phyloP scores from a whole-genome alignment of 2,888 invertebrate genomes.

The Synergus itoensis region DNA sequence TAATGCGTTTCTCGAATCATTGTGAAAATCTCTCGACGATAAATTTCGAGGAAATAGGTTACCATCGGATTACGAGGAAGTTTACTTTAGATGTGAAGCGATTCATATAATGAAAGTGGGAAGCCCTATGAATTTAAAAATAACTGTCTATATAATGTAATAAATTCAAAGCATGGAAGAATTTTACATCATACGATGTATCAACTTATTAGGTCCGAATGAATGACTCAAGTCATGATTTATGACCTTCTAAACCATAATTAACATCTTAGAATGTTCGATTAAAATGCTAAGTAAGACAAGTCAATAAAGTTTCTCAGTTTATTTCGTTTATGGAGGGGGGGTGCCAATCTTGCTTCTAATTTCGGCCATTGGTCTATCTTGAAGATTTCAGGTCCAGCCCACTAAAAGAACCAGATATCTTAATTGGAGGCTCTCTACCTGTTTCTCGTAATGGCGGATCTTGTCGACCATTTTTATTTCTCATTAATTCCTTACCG shows the following conservation, averaged over 20 bases:
- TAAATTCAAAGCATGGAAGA: not conserved
- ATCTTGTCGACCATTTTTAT: constrained; percentile 50
- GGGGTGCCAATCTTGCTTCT: constrained; percentile 58
- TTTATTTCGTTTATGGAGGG: constrained; percentile 18
- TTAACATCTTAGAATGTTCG: constrained; percentile 53
- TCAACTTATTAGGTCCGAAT: not conserved
- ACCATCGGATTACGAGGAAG: not conserved
- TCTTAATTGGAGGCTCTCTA: constrained; percentile 73
- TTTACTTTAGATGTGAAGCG: not conserved
- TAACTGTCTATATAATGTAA: constrained; percentile 11
- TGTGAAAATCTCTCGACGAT: constrained; percentile 9
- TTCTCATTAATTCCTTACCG: constrained; percentile 41
- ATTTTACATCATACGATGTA: constrained; percentile 3
- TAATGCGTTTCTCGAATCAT: constrained; percentile 9
- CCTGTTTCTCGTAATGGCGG: constrained; percentile 58
- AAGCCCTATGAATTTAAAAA: not conserved
- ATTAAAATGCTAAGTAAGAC: constrained; percentile 60
- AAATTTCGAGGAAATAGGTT: not conserved
- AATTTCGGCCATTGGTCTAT: constrained; percentile 70
- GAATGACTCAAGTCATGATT: not conserved
- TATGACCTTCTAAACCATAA: constrained; percentile 27
- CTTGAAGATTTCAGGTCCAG: constrained; percentile 63
- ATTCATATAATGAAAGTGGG: not conserved
- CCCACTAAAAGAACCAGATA: constrained; percentile 69
- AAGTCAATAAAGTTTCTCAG: constrained; percentile 43